Percentiles rank a stretch among this genome's conserved stretches.
Conservation (phyloP, 1,140 invertebrate genomes). For the Zophobas atratus region DNA sequence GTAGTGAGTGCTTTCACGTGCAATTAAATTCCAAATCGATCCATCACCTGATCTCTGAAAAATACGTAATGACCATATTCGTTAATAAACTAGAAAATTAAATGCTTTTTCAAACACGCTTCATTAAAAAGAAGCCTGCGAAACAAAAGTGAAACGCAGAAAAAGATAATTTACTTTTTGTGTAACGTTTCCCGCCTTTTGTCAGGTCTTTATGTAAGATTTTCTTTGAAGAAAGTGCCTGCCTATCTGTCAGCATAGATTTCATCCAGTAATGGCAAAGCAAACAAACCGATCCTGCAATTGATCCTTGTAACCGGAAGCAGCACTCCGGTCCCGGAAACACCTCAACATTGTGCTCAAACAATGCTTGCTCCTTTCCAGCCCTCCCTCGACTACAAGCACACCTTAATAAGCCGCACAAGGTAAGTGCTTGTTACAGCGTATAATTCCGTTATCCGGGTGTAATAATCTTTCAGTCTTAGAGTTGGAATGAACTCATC, state of each 20-base stretch:
- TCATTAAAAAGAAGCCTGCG: background rate
- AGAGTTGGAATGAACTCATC: no score
- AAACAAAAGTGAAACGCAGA: background rate
- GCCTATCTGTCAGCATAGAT: conserved; percentile 54
- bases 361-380: conserved; percentile 38
- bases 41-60: background rate
- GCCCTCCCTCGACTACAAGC: conserved; percentile 4
- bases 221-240: conserved; percentile 26
- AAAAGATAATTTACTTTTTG: conserved; percentile 6
- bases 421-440: conserved; percentile 14
- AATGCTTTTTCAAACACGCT: background rate
- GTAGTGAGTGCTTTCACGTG: conserved; percentile 8
- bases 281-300: conserved; percentile 60
- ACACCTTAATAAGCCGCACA: conserved; percentile 1
- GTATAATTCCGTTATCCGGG: background rate
- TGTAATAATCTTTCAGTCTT: background rate
- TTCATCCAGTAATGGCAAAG: conserved; percentile 62
- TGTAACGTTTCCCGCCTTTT: conserved; percentile 14
- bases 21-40: background rate
- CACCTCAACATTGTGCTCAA: conserved; percentile 56
- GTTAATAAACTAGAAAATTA: background rate
- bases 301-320: conserved; percentile 59
- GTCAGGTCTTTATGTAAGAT: conserved; percentile 16
- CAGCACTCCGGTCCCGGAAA: conserved; percentile 58
- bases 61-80: background rate